phyloP scores from a whole-genome alignment of 2,797 vertebrate species.

The Tympanoctomys barrerae region DNA sequence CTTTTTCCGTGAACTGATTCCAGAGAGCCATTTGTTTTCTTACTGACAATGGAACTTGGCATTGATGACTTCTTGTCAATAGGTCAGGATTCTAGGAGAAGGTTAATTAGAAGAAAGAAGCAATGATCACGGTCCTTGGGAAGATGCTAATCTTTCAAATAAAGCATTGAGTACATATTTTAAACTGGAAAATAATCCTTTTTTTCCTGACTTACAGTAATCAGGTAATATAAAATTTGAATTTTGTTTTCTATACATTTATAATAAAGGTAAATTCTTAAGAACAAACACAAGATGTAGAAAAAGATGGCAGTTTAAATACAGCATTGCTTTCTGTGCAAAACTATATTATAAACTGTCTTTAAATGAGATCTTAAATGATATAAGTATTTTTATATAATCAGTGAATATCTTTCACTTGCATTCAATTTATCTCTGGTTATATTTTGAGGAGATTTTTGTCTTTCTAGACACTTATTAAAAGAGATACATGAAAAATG shows the following conservation, averaged over 20 bases:
- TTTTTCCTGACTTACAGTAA: background rate
- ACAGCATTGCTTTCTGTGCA: background rate
- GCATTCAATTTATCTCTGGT: constrained; percentile 75
- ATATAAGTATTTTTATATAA: background rate
- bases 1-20: background rate
- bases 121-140: background rate
- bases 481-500: constrained; percentile 86
- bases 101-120: constrained; percentile 33
- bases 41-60: constrained; percentile 12
- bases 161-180: constrained; percentile 16
- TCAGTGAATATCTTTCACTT: background rate
- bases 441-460: constrained; percentile 80
- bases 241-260: constrained; percentile 2
- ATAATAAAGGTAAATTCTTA: constrained; percentile 4
- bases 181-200: background rate
- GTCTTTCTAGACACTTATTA: constrained; percentile 84
- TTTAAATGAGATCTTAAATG: constrained; percentile 32
- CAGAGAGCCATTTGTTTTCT: background rate
- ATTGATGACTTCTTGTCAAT: constrained; percentile 30
- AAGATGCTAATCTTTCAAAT: constrained; percentile 43
- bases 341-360: background rate
- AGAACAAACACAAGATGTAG: background rate
- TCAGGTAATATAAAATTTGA: background rate
- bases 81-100: constrained; percentile 48
- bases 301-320: constrained; percentile 1